Evolutionary conservation across 2,113 vertebrate genomes (phyloP).

Genomic region (Cheirogaleus medius): DNA sequence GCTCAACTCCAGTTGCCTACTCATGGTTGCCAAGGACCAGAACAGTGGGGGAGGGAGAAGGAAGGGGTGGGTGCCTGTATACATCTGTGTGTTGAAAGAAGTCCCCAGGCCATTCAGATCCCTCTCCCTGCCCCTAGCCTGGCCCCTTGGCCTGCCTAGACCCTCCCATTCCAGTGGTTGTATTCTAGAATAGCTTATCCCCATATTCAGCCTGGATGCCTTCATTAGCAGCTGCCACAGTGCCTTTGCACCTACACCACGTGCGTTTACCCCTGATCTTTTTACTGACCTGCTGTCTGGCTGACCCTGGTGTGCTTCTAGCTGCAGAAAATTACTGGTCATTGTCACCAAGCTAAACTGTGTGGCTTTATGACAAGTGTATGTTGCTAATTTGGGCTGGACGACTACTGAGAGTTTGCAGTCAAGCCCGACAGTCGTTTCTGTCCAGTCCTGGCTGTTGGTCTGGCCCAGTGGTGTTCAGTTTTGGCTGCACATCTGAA

Average conservation of each 20-base stretch:
- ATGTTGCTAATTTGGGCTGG: neutral
- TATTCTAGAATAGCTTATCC: neutral
- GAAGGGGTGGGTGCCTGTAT: no score
- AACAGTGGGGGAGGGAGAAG: neutral
- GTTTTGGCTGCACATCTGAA: neutral
- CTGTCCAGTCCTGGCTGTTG: neutral
- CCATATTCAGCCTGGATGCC: neutral
- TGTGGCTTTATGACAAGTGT: neutral
- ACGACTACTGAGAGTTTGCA: neutral
- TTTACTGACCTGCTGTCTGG: neutral
- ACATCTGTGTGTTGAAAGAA: neutral
- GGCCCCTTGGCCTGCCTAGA: no score
- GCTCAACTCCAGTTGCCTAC: neutral
- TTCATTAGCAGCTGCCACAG: neutral
- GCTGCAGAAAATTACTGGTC: neutral
- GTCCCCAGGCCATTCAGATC: neutral
- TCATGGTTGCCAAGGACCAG: neutral
- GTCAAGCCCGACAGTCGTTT: neutral
- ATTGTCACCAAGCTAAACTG: neutral
- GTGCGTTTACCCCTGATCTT: neutral
- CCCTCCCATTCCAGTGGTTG: neutral
- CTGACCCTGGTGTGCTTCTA: neutral
- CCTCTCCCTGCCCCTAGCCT: neutral
- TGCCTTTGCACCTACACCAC: neutral
- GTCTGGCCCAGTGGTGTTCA: neutral